These are phyloP conservation scores for Campylomormyrus numenius DNA, from an alignment of 2,113 vertebrate genomes.

Conservation along the genomic window DNA sequence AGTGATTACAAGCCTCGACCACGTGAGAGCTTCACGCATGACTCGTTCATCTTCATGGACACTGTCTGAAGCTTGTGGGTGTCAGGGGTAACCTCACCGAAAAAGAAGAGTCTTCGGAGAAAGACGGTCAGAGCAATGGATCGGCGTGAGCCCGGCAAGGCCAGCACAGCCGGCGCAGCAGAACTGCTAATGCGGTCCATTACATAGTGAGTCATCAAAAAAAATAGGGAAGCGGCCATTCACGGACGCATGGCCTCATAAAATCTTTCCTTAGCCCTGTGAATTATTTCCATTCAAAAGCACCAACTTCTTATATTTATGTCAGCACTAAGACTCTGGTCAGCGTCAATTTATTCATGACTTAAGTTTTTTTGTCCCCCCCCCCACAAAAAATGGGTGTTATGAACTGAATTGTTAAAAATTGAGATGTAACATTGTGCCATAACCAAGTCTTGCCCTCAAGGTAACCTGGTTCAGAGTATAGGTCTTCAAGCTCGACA, in stretches of 20 bases:
- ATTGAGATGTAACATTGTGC: background rate
- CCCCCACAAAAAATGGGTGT: background rate
- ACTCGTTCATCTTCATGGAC: background rate
- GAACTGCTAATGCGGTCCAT: background rate
- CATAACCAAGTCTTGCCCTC: background rate
- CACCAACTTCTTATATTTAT: background rate
- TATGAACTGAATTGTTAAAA: background rate
- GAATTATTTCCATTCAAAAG: conserved; percentile 3
- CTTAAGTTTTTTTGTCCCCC: background rate
- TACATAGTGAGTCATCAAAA: background rate
- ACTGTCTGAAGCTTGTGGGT: background rate
- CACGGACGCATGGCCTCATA: background rate
- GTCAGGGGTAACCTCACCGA: background rate
- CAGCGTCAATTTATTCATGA: background rate
- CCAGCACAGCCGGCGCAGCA: background rate
- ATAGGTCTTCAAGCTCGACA: background rate
- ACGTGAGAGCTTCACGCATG: background rate
- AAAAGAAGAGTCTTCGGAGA: background rate
- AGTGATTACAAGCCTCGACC: background rate
- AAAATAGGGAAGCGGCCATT: background rate
- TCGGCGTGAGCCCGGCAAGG: background rate
- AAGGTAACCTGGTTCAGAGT: background rate
- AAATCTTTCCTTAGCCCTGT: background rate
- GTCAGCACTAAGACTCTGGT: conserved; percentile 3
- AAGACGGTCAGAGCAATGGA: background rate